Evolutionary conservation across 1,140 invertebrate species (phyloP).

Genomic region (Dreissena rostriformis): DNA sequence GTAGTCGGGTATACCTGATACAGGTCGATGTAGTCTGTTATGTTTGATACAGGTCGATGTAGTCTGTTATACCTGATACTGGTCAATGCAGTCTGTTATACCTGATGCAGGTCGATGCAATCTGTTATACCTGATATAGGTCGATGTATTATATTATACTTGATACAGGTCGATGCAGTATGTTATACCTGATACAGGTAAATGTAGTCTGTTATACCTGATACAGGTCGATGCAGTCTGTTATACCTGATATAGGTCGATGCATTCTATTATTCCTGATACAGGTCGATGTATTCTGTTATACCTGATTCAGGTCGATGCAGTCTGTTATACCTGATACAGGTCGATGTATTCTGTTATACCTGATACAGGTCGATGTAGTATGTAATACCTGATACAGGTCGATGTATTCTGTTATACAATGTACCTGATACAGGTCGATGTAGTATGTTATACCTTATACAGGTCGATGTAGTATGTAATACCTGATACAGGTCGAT

Average conservation of each 20-base stretch:
- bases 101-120: slow-evolving; percentile 58
- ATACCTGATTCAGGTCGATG: not conserved
- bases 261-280: too few relatives aligned
- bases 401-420: slow-evolving; percentile 37
- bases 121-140: too few relatives aligned
- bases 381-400: slow-evolving; percentile 28
- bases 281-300: slow-evolving; percentile 26
- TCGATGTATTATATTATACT: slow-evolving; percentile 33
- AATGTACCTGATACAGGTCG: not conserved
- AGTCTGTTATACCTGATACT: not conserved
- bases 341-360: too few relatives aligned
- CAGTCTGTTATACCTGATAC: slow-evolving; percentile 30
- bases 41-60: not conserved
- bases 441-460: not conserved
- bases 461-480: too few relatives aligned
- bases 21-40: too few relatives aligned
- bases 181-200: slow-evolving; percentile 56
- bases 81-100: too few relatives aligned
- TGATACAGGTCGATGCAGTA: too few relatives aligned
- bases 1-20: too few relatives aligned
- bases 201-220: slow-evolving; percentile 38
- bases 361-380: too few relatives aligned
- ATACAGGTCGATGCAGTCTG: too few relatives aligned
- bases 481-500: slow-evolving; percentile 62
- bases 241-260: too few relatives aligned